These are phyloP conservation scores for Tretioscincus oriximinensis DNA, from an alignment of 2,113 vertebrate genomes.

Conservation along the genomic window DNA sequence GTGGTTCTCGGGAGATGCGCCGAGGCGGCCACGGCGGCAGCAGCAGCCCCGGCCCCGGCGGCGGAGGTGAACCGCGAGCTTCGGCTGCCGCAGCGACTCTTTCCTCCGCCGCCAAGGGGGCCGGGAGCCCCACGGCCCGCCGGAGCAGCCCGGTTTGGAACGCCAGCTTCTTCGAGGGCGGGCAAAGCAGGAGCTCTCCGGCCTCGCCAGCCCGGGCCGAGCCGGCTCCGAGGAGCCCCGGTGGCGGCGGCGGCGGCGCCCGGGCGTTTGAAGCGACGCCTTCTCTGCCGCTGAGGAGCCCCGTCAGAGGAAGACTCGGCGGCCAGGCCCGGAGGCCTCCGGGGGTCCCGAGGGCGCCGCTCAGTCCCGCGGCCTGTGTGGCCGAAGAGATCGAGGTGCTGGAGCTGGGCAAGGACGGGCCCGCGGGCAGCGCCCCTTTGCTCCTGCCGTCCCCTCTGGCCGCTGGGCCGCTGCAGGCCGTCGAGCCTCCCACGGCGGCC, in stretches of 20 bases:
- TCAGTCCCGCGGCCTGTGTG: constrained; percentile 33
- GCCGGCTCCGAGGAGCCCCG: constrained; percentile 13
- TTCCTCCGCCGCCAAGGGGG: constrained; percentile 8
- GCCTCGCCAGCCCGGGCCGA: constrained; percentile 30
- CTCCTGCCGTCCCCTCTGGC: constrained; percentile 48
- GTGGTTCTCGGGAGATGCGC: constrained; percentile 74
- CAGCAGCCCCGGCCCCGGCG: constrained; percentile 2
- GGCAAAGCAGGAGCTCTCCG: constrained; percentile 42
- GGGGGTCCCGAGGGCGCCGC: background rate
- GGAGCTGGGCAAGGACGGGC: constrained; percentile 72
- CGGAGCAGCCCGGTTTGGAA: constrained; percentile 54
- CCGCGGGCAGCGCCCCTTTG: constrained; percentile 40
- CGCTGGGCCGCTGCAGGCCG: constrained; percentile 18
- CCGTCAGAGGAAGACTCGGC: constrained; percentile 37
- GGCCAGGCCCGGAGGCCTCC: constrained; percentile 39
- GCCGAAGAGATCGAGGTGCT: constrained; percentile 76
- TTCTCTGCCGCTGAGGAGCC: constrained; percentile 41
- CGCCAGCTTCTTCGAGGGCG: constrained; percentile 41
- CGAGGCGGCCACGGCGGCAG: constrained; percentile 18
- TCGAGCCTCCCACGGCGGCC: constrained; percentile 27
- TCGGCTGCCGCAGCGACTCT: background rate
- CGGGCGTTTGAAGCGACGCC: constrained; percentile 39
- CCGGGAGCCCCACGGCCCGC: constrained; percentile 37
- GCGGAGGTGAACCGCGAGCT: constrained; percentile 7
- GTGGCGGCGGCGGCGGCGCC: background rate